These are phyloP conservation scores for Apocheima hispidaria DNA, from an alignment of 2,888 invertebrate species.

Conservation along the genomic window DNA sequence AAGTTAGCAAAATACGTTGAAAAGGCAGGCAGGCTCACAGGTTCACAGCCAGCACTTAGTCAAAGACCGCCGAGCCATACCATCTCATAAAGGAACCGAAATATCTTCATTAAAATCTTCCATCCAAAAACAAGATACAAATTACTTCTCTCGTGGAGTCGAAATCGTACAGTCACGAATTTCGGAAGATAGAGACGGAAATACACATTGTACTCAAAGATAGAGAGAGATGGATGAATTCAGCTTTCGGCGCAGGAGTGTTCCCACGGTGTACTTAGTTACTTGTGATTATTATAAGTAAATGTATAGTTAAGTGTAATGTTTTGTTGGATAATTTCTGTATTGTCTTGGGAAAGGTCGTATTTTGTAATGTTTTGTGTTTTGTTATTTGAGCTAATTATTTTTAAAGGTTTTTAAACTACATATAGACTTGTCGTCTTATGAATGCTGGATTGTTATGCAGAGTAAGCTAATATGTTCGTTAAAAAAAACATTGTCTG, in stretches of 20 bases:
- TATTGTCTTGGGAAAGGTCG: constrained; percentile 38
- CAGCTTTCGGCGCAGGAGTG: constrained; percentile 53
- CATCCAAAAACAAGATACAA: constrained; percentile 61
- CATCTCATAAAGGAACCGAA: constrained; percentile 28
- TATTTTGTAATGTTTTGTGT: constrained; percentile 11
- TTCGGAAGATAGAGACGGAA: constrained; percentile 53
- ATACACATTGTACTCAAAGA: constrained; percentile 32
- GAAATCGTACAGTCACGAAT: constrained; percentile 78
- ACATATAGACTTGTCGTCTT: too few relatives aligned
- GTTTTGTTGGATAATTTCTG: constrained; percentile 35
- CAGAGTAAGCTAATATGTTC: too few relatives aligned
- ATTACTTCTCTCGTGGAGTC: constrained; percentile 60
- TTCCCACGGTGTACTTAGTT: constrained; percentile 67
- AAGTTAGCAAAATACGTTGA: too few relatives aligned
- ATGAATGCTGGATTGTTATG: too few relatives aligned
- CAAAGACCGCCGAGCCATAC: not conserved
- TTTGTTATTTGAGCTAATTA: not conserved
- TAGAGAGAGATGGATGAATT: constrained; percentile 46
- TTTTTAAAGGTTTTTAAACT: not conserved
- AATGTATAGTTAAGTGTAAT: constrained; percentile 27
- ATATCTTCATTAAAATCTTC: constrained; percentile 60
- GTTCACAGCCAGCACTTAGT: not conserved
- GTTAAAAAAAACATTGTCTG: too few relatives aligned
- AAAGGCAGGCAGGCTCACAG: not conserved
- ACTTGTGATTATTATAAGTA: constrained; percentile 48